phyloP scores from a whole-genome alignment of 2,113 vertebrate species.

The Mixornis gularis region DNA sequence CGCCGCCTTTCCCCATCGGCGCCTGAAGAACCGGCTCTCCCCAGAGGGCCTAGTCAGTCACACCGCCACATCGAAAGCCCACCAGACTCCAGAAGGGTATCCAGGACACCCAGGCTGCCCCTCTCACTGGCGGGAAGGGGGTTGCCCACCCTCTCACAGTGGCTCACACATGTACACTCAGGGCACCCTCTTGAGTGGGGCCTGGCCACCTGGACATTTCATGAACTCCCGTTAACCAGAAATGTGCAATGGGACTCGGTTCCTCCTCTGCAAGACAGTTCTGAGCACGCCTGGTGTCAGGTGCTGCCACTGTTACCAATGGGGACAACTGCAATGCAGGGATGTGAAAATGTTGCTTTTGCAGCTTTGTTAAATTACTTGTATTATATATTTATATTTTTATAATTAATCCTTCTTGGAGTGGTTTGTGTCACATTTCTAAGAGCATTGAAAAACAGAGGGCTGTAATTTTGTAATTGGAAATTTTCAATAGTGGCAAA shows the following conservation, averaged over 20 bases:
- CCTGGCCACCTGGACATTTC: background rate
- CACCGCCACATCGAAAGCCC: accelerated
- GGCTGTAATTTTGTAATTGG: background rate
- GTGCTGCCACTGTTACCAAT: background rate
- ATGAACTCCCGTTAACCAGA: background rate
- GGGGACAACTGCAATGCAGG: background rate
- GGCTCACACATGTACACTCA: accelerated
- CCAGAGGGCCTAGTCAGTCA: background rate
- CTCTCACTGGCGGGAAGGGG: accelerated
- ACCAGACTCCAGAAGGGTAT: accelerated
- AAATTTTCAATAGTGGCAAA: background rate
- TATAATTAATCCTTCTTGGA: background rate
- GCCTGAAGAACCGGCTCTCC: too few species aligned
- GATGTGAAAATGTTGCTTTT: background rate
- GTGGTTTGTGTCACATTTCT: background rate
- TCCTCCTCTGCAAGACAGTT: background rate
- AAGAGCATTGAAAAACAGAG: background rate
- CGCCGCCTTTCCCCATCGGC: background rate
- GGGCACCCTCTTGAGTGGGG: background rate
- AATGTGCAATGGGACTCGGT: accelerated
- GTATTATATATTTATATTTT: background rate
- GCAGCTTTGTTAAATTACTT: background rate
- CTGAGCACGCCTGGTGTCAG: background rate
- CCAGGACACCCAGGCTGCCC: background rate
- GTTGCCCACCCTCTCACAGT: background rate